Evolutionary conservation across 2,797 vertebrate genomes (phyloP), one percentile per base, ranked within the genome.

Genomic region (Typhlichthys subterraneus): DNA sequence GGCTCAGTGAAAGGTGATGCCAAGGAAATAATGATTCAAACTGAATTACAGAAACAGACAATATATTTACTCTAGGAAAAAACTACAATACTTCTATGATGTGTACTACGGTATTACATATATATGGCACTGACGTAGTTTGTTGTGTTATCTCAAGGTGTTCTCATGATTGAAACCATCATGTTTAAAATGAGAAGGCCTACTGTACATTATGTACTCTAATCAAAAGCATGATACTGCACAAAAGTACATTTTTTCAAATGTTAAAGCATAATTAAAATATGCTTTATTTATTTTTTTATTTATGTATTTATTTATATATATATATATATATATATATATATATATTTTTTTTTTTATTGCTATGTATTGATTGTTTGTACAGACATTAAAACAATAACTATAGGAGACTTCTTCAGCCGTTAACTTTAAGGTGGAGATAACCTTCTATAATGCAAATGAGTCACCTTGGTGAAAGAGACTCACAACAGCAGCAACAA

Each of bases 1-100:
- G 64, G 80, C 85, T 83, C 79, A 81, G 72, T 87, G 6, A 45
- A 90, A 83, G 79, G 65, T 74, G 72, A 87, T 79, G 76, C 77
- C 72, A 87, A 83, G 83, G 85, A 82, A 86, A 87, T 19, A 29
- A 57, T 57, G 15, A 57, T 52, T 58, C 29, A 57, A 9, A 52
- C 2, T 12, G 45, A 55, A 2, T 2, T 53, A 13, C 61, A 63
- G n/a, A 12, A 55, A 54, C 49, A 3, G 60, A 11, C 14, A n/a
- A 4, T 54, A n/a, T 23, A 46, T 29, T 61, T 0, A 38, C 48
- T 12, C 2, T 46, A 12, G 2, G 56, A 10, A 7, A 29, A 45
- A 19, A 46, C 12, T 19, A 33, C 23, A 29, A 29, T 29, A 29
- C 4, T 29, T 29, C 23, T 29, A 29, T 29, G 23, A 29, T 29